Percentiles rank a stretch among this genome's conserved stretches.
phyloP scores from a whole-genome alignment of 2,888 invertebrate genomes.

The Zonitis immaculata region DNA sequence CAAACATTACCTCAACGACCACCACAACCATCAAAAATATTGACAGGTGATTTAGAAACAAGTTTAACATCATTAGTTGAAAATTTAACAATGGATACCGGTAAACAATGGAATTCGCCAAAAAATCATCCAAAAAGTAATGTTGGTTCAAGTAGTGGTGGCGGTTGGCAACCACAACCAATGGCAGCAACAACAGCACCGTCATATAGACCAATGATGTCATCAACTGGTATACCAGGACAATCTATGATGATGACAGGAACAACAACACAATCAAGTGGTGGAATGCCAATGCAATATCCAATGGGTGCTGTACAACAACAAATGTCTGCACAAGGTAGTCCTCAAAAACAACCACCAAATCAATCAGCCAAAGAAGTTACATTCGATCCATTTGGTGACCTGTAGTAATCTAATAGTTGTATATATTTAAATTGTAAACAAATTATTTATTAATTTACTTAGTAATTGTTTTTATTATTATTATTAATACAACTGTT shows the following conservation, averaged over 20 bases:
- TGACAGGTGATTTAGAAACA: constrained; percentile 91
- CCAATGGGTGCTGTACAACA: constrained; percentile 27
- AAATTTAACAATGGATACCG: constrained; percentile 80
- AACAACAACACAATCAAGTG: constrained; percentile 6
- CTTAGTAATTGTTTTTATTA: too few relatives aligned
- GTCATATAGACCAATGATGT: constrained; percentile 67
- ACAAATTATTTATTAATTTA: not conserved
- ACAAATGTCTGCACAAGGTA: constrained; percentile 27
- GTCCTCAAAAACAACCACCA: constrained; percentile 39
- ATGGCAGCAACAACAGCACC: constrained; percentile 83
- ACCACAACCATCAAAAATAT: constrained; percentile 54
- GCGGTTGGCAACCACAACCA: constrained; percentile 77
- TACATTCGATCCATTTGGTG: constrained; percentile 48
- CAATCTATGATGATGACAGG: constrained; percentile 21
- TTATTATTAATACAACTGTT: not conserved
- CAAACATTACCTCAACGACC: constrained; percentile 38
- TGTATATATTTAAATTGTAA: not conserved
- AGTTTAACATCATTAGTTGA: constrained; percentile 91
- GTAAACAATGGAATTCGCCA: constrained; percentile 80
- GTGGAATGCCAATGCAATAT: constrained; percentile 24
- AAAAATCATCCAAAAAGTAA: constrained; percentile 60
- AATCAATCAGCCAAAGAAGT: constrained; percentile 34
- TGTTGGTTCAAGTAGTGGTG: constrained; percentile 57
- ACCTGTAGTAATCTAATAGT: constrained; percentile 40
- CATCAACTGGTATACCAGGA: constrained; percentile 5